Evolutionary conservation across 1,140 invertebrate species (phyloP).

Genomic region (Leptinotarsa undecemlineata): DNA sequence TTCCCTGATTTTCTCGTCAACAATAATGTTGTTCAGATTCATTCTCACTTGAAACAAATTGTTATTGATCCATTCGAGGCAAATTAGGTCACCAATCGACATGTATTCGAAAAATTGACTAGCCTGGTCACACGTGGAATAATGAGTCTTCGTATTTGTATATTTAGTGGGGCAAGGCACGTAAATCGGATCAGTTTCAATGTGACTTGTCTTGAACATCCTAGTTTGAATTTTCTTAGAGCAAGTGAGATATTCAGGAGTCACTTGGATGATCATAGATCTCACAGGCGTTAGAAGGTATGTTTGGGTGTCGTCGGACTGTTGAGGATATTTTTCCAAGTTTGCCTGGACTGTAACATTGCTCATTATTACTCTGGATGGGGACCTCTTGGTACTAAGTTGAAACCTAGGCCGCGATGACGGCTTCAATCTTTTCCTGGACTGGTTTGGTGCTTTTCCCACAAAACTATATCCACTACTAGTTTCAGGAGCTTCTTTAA

Average conservation of each 20-base stretch:
- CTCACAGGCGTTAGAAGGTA: not conserved
- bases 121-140: not conserved
- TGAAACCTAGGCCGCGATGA: not conserved
- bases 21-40: constrained; percentile 29
- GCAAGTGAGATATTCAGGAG: not conserved
- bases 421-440: not conserved
- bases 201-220: not conserved
- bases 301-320: not conserved
- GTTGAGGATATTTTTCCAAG: not conserved
- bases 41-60: constrained; percentile 30
- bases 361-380: not conserved
- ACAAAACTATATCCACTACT: not conserved
- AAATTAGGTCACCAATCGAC: constrained; percentile 30
- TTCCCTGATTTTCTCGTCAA: constrained; percentile 34
- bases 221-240: constrained; percentile 13
- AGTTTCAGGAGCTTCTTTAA: not conserved
- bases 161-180: not conserved
- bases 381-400: not conserved
- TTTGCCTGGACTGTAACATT: not conserved
- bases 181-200: constrained; percentile 1
- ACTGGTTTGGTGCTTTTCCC: not conserved
- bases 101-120: constrained; percentile 27
- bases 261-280: not conserved
- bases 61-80: constrained; percentile 32
- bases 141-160: constrained; percentile 14